A percentile compares a stretch with the other conserved stretches of the same genome.
Conservation (phyloP, 2,113 vertebrate genomes). For the Notechis scutatus region DNA sequence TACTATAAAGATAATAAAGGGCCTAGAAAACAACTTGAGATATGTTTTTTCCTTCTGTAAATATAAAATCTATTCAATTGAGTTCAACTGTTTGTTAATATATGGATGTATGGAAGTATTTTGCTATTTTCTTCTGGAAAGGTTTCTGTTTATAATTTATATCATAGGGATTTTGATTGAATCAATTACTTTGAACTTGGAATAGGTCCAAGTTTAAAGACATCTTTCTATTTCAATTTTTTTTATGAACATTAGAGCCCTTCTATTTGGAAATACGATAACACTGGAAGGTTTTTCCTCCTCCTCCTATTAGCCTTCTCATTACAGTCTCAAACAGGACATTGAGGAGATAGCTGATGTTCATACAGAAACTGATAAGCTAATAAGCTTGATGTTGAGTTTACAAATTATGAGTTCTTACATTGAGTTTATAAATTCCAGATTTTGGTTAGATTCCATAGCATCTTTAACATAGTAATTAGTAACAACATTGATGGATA, state of each 20-base stretch:
- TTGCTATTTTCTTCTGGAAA: background rate
- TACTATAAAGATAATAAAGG: background rate
- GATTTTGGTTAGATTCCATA: background rate
- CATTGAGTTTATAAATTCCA: background rate
- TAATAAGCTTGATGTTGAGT: background rate
- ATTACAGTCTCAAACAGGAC: background rate
- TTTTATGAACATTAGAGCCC: background rate
- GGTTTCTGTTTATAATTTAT: background rate
- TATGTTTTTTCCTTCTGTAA: background rate
- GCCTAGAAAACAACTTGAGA: background rate
- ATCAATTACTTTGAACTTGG: background rate
- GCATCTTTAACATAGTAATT: background rate
- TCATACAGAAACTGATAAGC: background rate
- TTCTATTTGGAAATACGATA: background rate
- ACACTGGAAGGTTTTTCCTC: background rate
- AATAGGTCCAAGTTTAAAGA: background rate
- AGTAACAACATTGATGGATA: background rate
- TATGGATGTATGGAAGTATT: background rate
- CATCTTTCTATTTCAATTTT: background rate
- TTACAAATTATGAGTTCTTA: background rate
- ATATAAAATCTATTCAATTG: background rate
- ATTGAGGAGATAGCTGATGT: background rate
- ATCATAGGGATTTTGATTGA: background rate
- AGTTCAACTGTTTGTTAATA: background rate
- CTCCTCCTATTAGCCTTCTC: background rate